Evolutionary conservation across 2,888 invertebrate species (phyloP).

Genomic region (Cybosia mesomella): DNA sequence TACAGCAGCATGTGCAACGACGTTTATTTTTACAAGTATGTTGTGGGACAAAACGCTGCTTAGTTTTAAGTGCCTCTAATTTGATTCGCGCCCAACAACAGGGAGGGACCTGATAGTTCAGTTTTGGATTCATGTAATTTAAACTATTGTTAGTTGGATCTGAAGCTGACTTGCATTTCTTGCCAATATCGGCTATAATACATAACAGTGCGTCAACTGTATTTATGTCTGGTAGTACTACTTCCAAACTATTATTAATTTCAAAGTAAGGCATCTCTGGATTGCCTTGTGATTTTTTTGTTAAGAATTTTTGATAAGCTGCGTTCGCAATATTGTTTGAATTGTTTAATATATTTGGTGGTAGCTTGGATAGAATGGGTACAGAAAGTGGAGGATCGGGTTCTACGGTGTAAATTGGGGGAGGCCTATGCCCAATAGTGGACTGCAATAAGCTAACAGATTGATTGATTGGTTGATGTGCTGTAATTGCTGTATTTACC

Average conservation of each 20-base stretch:
- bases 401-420: no score
- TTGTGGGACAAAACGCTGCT: no score
- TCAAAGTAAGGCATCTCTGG: not conserved
- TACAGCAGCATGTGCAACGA: constrained; percentile 7
- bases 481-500: no score
- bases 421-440: no score
- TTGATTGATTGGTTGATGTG: no score
- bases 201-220: not conserved
- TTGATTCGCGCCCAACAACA: constrained; percentile 16
- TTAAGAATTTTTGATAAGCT: not conserved
- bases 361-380: no score
- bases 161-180: not conserved
- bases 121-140: not conserved
- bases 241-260: not conserved
- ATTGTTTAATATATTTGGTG: not conserved
- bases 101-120: not conserved
- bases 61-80: not conserved
- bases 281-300: not conserved
- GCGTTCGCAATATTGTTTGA: not conserved
- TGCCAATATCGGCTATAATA: not conserved
- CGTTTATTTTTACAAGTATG: not conserved
- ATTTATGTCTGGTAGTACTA: not conserved
- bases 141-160: not conserved
- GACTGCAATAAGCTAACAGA: no score
- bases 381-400: no score